Conservation (phyloP, 64 coral and sea anemone genomes). For the Exaiptasia diaphana region DNA sequence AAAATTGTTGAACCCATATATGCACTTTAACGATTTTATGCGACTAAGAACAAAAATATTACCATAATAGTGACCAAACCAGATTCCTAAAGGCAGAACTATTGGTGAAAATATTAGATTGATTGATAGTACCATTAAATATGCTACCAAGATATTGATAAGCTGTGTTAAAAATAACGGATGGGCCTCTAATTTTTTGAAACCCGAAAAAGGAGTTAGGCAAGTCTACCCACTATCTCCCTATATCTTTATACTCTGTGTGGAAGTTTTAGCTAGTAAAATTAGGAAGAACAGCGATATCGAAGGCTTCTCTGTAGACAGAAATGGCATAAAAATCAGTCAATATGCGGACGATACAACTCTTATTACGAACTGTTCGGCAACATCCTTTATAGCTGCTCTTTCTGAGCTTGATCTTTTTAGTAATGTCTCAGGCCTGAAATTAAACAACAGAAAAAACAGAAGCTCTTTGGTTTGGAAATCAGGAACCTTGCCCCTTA, state of each 20-base stretch:
- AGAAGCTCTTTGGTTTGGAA: constrained; percentile 7
- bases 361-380: constrained; percentile 1
- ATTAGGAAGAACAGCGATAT: constrained; percentile 24
- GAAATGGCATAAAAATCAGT: constrained; percentile 20
- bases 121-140: not conserved
- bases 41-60: not conserved
- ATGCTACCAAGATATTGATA: not conserved
- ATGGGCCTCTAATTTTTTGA: constrained; percentile 36
- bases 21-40: not conserved
- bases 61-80: not conserved
- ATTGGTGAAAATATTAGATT: constrained; percentile 23
- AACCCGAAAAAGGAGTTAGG: constrained; percentile 15
- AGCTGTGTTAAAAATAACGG: constrained; percentile 42
- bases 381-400: not conserved
- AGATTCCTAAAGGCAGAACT: not conserved
- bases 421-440: constrained; percentile 14
- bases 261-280: constrained; percentile 23
- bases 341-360: constrained; percentile 52
- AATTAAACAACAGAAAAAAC: constrained; percentile 21
- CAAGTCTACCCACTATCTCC: constrained; percentile 26
- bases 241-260: constrained; percentile 45
- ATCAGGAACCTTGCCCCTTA: not conserved
- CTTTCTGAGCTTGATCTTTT: constrained; percentile 23
- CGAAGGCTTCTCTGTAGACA: constrained; percentile 1
- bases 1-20: too few species aligned